Percentiles rank a stretch among this genome's conserved stretches.
Conservation (phyloP, 2,888 invertebrate genomes). For the Eudasyphora cyanicolor region DNA sequence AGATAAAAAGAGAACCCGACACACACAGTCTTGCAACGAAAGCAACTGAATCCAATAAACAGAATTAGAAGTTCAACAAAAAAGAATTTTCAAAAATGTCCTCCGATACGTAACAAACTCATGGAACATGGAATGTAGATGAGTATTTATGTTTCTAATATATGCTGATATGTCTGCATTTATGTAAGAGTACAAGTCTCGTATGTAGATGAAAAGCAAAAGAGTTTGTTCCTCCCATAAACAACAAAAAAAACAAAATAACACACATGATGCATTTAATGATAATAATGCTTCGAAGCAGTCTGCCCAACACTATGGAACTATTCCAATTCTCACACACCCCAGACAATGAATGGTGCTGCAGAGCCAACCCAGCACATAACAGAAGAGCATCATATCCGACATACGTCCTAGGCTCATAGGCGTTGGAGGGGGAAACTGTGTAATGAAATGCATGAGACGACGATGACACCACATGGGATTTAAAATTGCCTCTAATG, state of each 20-base stretch:
- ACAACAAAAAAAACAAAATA: slow-evolving; percentile 30
- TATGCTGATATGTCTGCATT: too few species aligned
- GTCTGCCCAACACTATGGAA: slow-evolving; percentile 14
- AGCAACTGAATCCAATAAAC: slow-evolving; percentile 27
- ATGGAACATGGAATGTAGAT: not conserved
- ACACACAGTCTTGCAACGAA: too few species aligned
- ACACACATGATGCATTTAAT: slow-evolving; percentile 64
- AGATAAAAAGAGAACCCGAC: too few species aligned
- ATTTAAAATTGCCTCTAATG: slow-evolving; percentile 68
- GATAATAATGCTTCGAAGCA: slow-evolving; percentile 57
- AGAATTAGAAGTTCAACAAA: not conserved
- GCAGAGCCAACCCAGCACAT: slow-evolving; percentile 31
- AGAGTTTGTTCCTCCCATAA: not conserved
- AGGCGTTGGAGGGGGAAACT: not conserved
- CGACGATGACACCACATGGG: slow-evolving; percentile 61
- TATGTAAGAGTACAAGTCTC: not conserved
- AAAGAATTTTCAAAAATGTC: not conserved
- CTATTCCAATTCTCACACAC: not conserved
- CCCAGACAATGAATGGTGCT: not conserved
- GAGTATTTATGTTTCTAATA: not conserved
- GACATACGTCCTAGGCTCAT: not conserved
- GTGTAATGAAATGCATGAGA: slow-evolving; percentile 57
- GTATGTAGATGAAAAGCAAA: not conserved
- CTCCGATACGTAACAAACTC: not conserved
- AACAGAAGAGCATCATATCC: slow-evolving; percentile 9